A percentile compares a stretch with the other conserved stretches of the same genome.
Evolutionary conservation across 2,888 invertebrate genomes (phyloP).

Genomic region (Gibbula magus): DNA sequence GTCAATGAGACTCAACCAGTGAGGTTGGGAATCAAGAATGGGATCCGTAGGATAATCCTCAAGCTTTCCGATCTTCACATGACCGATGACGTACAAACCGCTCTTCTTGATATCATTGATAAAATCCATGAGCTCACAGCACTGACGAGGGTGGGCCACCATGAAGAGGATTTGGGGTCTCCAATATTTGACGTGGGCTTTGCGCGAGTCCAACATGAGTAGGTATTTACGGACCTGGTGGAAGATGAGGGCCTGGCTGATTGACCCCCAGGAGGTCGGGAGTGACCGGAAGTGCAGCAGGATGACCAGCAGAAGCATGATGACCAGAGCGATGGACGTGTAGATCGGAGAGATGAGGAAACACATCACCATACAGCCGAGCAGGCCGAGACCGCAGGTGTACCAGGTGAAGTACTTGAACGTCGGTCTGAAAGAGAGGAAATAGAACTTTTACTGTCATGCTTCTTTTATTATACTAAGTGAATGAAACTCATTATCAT

Average conservation of each 20-base stretch:
- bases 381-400: constrained; percentile 89
- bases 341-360: constrained; percentile 94
- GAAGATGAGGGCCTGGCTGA: constrained; percentile 99
- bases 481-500: no score
- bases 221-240: constrained; percentile 98
- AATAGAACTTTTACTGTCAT: background rate
- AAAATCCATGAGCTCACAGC: constrained; percentile 94
- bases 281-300: constrained; percentile 89
- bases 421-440: constrained; percentile 84
- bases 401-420: constrained; percentile 97
- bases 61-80: constrained; percentile 81
- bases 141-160: constrained; percentile 91
- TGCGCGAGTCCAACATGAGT: constrained; percentile 93
- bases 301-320: constrained; percentile 89
- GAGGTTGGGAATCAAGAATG: constrained; percentile 85
- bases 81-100: constrained; percentile 90
- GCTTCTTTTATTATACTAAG: no score
- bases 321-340: constrained; percentile 90
- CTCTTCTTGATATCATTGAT: constrained; percentile 97
- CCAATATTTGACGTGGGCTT: constrained; percentile 99
- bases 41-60: constrained; percentile 81
- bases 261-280: constrained; percentile 95
- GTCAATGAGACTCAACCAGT: constrained; percentile 97
- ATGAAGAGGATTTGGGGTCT: constrained; percentile 95
- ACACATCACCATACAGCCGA: constrained; percentile 93